Base-by-base conservation (phyloP, 2,888 invertebrate genomes). In the Troides oblongomaculatus region DNA sequence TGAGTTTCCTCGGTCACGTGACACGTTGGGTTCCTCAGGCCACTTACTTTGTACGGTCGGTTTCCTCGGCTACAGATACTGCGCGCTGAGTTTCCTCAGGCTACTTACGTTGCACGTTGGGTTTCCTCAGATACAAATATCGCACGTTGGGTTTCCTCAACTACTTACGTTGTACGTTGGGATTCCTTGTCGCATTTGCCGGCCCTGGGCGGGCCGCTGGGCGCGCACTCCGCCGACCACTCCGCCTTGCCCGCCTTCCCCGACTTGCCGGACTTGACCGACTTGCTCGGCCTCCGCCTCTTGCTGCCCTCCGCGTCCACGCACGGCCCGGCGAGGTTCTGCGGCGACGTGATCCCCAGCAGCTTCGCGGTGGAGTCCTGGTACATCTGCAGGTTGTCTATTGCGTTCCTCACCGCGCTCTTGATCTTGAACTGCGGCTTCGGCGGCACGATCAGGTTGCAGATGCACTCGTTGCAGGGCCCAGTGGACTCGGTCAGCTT, bases 401-500 rank as follows among this genome's bases (percentile, higher is more conserved):
- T 21, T 0, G 64, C 64, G n/a, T 12, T 56, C 25, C 64, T 60
- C 1, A 69, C 18, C 4, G 59, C 39, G 43, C 61, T 61, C 25
- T n/a, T 10, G 2, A 69, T 12, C 8, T 64, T 36, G 43, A 69
- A 61, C 3, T 58, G 50, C 0, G 36, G 53, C 5, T 43, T 53
- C 4, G 69, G 69, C 4, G 69, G 69, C 30, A 56, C 25, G 25
- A 69, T 64, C 7, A 69, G 56, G 21, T 69, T 69, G 46, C 69
- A 69, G 1, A 69, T 69, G n/a, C 69, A 69, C 46, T 69, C 69
- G 43, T 69, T 68, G 18, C 68, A 68, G 12, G 68, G 68, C 10
- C 68, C 68, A 7, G 30, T 57, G 12, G 58, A 46, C 23, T 68
- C 68, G 4, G 46, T 68, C 1, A 68, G 23, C 8, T 64, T 64